Base-by-base conservation (phyloP, 2,797 vertebrate genomes). In the Argya squamiceps region DNA sequence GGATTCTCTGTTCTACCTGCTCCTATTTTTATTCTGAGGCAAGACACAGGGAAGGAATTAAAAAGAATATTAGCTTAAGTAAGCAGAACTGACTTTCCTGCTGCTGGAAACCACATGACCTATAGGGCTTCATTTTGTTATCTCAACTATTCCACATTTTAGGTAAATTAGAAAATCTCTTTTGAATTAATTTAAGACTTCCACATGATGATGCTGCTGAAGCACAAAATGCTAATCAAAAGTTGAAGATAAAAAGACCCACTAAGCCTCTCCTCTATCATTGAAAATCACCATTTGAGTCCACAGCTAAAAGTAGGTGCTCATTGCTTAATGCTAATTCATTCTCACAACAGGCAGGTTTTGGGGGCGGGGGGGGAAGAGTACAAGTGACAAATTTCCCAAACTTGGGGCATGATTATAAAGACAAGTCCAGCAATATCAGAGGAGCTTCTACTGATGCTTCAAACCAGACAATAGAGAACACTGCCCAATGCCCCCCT, bases 81-180 rank as follows among this genome's bases (percentile, higher is more conserved):
- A 94, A 96, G 95, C 93, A 96, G 77, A 93, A 95, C 26, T 93
- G 80, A 73, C 81, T 96, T 96, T 96, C 44, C 84, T 93, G 37
- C 63, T 79, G 46, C 80, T 76, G 52, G 74, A 92, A 96, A 89
- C 74, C 84, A 79, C 47, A 89, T 84, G 92, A 94, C 90, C 94
- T 93, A 70, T 39, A 84, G 52, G 77, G 74, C 92, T 93, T 94
- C 64, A 50, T 91, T 93, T 84, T 82, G 83, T 94, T 95, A 96
- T 97, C 94, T 96, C 84, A 82, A 96, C 91, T 95, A 96, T 79
- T 93, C 63, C 93, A 95, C 67, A 93, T 95, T 96, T 92, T 74
- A 92, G 86, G 86, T 94, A 95, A 96, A 95, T 96, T 87, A 95
- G 90, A 95, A 96, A 96, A 91, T 93, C 74, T 97, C 74, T 73